A percentile compares a stretch with the other conserved stretches of the same genome.
These are phyloP conservation scores for Listronotus oregonensis DNA, from an alignment of 1,140 invertebrate genomes.

Conservation along the genomic window DNA sequence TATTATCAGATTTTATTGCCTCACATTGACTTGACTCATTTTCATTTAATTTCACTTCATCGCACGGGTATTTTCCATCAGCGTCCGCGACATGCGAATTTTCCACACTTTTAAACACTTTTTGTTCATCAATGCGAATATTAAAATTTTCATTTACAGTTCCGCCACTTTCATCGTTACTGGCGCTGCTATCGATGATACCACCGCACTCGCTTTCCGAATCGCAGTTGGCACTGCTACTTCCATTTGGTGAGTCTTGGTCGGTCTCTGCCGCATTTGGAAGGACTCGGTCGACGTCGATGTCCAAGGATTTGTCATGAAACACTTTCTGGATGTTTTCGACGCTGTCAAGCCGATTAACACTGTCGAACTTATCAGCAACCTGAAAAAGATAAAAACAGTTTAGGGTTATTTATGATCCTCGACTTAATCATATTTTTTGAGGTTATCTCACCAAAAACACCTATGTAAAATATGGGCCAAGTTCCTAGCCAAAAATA, in stretches of 20 bases:
- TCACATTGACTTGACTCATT: no score
- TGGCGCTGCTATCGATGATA: conserved; percentile 4
- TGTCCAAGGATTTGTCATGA: conserved; percentile 65
- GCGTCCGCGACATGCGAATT: background rate
- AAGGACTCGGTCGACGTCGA: conserved; percentile 40
- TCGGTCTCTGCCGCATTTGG: background rate
- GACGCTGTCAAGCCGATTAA: conserved; percentile 62
- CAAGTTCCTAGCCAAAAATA: background rate
- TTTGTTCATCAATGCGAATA: conserved; percentile 16
- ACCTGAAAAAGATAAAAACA: conserved; percentile 20
- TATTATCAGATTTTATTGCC: background rate
- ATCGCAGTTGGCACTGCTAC: conserved; percentile 8
- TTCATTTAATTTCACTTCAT: background rate
- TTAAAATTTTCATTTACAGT: conserved; percentile 23
- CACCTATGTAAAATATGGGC: no score
- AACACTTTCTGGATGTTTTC: conserved; percentile 62
- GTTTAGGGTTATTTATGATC: background rate
- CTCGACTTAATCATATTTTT: background rate
- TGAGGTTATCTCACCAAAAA: no score
- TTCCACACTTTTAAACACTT: conserved; percentile 21
- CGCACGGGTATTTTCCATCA: background rate
- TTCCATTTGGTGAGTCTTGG: conserved; percentile 9
- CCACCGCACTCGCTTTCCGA: conserved; percentile 4
- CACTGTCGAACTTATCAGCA: conserved; percentile 56
- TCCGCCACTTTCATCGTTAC: conserved; percentile 6